Evolutionary conservation across 2,888 invertebrate species (phyloP).

Genomic region (Acheta domesticus): DNA sequence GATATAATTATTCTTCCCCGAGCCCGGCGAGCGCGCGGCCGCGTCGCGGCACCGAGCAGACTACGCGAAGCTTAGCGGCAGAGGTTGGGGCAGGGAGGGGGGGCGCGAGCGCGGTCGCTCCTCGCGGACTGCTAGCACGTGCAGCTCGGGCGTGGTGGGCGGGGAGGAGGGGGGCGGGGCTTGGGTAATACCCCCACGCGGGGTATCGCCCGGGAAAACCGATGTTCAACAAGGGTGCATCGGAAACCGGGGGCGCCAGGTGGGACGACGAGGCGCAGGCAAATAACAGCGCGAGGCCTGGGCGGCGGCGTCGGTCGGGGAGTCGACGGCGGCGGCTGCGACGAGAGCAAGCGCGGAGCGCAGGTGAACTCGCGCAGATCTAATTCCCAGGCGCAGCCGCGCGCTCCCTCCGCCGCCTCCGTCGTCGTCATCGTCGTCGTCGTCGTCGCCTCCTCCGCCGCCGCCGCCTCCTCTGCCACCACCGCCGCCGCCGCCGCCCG

Average conservation of each 20-base stretch:
- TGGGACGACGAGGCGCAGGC: not conserved
- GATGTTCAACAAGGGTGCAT: not conserved
- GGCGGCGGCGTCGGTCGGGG: not conserved
- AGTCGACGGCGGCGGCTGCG: not conserved
- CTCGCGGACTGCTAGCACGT: no score
- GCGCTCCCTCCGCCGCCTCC: not conserved
- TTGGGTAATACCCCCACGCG: not conserved
- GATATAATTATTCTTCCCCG: constrained; percentile 4
- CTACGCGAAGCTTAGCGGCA: no score
- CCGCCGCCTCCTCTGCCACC: not conserved
- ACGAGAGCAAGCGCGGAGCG: not conserved
- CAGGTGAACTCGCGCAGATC: constrained; percentile 18
- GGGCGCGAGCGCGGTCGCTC: not conserved
- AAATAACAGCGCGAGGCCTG: not conserved
- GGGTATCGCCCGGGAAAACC: not conserved
- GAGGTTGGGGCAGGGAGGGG: no score
- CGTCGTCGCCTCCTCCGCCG: not conserved
- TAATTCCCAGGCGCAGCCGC: constrained; percentile 1
- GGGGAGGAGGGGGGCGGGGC: not conserved
- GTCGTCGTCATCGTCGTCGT: not conserved
- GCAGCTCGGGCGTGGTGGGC: not conserved
- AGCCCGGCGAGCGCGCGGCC: not conserved
- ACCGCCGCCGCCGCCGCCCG: not conserved
- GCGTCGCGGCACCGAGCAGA: not conserved
- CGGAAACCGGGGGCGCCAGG: not conserved